These are phyloP conservation scores for Leucoraja erinaceus DNA, from an alignment of 2,113 vertebrate genomes.

Conservation along the genomic window DNA sequence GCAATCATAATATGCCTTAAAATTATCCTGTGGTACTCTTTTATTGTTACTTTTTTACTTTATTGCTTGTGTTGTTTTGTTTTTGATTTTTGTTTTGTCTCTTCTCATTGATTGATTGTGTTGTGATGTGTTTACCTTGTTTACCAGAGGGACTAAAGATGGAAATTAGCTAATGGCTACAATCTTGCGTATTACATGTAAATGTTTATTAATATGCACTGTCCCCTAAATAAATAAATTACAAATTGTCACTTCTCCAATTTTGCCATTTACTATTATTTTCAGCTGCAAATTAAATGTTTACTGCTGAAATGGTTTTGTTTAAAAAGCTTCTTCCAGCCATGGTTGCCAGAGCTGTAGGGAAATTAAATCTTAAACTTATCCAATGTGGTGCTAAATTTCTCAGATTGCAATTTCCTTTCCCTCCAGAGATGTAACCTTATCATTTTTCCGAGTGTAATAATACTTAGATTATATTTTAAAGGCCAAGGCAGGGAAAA, in stretches of 20 bases:
- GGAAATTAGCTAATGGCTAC: too few relatives aligned
- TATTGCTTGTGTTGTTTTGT: too few relatives aligned
- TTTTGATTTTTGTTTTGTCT: too few relatives aligned
- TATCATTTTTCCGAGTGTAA: conserved; percentile 1
- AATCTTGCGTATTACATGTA: too few relatives aligned
- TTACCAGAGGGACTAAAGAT: too few relatives aligned
- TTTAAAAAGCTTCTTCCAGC: background rate
- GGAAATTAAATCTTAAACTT: conserved; percentile 21
- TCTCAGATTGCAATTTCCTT: background rate
- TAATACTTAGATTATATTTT: background rate
- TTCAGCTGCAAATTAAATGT: background rate
- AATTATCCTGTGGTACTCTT: too few relatives aligned
- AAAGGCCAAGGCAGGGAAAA: background rate
- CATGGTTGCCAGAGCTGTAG: background rate
- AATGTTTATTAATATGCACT: too few relatives aligned
- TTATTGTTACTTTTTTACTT: too few relatives aligned
- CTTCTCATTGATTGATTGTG: too few relatives aligned
- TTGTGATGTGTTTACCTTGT: too few relatives aligned
- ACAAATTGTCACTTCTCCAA: background rate
- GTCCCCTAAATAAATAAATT: too few relatives aligned
- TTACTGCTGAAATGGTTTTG: background rate
- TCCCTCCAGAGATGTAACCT: background rate
- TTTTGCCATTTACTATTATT: background rate
- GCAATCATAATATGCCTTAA: too few relatives aligned
- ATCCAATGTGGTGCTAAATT: background rate